A percentile compares a stretch with the other conserved stretches of the same genome.
Evolutionary conservation across 2,113 vertebrate genomes (phyloP).

Genomic region (Takifugu bimaculatus): DNA sequence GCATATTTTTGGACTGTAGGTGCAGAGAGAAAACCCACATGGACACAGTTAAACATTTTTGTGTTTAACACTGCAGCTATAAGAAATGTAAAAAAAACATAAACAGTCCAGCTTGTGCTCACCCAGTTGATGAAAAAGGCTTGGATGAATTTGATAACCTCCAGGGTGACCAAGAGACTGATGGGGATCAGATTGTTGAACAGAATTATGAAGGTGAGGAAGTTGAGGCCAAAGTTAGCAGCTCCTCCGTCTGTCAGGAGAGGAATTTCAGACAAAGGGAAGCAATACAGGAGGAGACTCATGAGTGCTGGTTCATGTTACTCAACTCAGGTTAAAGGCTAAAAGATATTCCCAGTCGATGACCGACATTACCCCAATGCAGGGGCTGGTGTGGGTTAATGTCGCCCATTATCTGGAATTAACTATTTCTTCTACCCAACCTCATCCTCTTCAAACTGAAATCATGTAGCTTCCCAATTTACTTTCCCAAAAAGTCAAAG

Average conservation of each 20-base stretch:
- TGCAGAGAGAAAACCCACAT: no score
- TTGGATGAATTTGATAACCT: conserved; percentile 98
- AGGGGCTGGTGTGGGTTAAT: conserved; percentile 46
- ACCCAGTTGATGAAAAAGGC: conserved; percentile 99
- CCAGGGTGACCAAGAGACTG: conserved; percentile 95
- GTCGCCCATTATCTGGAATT: conserved; percentile 68
- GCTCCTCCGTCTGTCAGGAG: conserved; percentile 87
- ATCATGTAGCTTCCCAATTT: conserved; percentile 61
- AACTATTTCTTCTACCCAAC: conserved; percentile 65
- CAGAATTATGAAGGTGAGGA: conserved; percentile 99
- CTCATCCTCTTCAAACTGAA: conserved; percentile 60
- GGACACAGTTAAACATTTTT: no score
- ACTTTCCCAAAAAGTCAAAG: conserved; percentile 57
- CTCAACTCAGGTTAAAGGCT: conserved; percentile 50
- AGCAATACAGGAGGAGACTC: conserved; percentile 49
- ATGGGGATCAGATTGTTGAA: conserved; percentile 99
- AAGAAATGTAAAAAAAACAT: no score
- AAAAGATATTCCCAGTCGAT: conserved; percentile 67
- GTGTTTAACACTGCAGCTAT: no score
- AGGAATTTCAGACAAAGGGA: conserved; percentile 62
- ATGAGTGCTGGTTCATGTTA: conserved; percentile 31
- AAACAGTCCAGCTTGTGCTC: conserved; percentile 58
- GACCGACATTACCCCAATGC: conserved; percentile 63
- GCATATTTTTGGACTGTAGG: no score
- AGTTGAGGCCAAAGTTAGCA: conserved; percentile 96